Percentiles rank a stretch among this genome's conserved stretches.
Evolutionary conservation across 2,113 vertebrate species (phyloP).

Genomic region (Cyanoliseus patagonus): DNA sequence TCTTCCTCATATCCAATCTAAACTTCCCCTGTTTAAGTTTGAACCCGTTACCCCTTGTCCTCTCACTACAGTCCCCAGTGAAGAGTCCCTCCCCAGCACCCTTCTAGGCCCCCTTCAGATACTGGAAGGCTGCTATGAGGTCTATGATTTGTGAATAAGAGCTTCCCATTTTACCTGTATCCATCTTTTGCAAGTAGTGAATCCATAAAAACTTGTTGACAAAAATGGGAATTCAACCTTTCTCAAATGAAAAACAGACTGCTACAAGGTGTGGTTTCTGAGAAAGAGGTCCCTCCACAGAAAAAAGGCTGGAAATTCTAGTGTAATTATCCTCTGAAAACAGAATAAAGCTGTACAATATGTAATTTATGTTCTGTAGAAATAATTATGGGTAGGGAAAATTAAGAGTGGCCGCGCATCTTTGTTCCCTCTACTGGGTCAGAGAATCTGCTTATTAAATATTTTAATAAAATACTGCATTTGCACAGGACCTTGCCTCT

Average conservation of each 20-base stretch:
- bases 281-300: neutral
- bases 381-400: slow-evolving; percentile 37
- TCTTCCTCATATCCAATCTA: too few relatives aligned
- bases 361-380: slow-evolving; percentile 37
- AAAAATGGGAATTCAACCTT: neutral
- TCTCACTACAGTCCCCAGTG: neutral
- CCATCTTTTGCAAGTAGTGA: neutral
- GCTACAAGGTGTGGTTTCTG: slow-evolving; percentile 25
- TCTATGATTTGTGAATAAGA: neutral
- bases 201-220: neutral
- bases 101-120: neutral
- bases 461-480: slow-evolving; percentile 30
- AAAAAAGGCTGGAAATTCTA: slow-evolving; percentile 33
- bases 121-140: neutral
- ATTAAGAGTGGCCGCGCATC: slow-evolving; percentile 11
- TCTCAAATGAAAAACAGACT: slow-evolving; percentile 7
- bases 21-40: neutral
- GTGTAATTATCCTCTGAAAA: slow-evolving; percentile 45
- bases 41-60: neutral
- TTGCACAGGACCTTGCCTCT: neutral
- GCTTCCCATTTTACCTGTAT: neutral
- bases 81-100: neutral
- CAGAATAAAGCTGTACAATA: slow-evolving; percentile 23
- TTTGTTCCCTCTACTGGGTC: slow-evolving; percentile 6
- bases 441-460: slow-evolving; percentile 33